These are phyloP conservation scores for Pogonocichla stellata DNA, from an alignment of 2,113 vertebrate species.

Conservation along the genomic window DNA sequence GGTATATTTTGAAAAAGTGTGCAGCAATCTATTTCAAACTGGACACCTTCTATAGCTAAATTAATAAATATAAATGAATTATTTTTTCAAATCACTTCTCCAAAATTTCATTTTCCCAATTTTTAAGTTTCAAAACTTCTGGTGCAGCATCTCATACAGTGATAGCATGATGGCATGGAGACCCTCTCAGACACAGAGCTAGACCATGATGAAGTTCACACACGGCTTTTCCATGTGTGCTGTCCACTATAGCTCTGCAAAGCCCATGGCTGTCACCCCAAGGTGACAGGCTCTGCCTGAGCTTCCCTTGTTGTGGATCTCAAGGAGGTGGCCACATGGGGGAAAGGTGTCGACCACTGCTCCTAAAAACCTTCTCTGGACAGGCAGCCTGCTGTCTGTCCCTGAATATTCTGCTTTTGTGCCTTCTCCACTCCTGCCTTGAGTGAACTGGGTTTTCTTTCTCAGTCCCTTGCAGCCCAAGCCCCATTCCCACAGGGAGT, in stretches of 20 bases:
- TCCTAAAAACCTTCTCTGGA: not conserved
- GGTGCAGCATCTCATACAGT: not conserved
- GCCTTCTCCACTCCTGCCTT: not conserved
- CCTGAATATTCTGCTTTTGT: not conserved
- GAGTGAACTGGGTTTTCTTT: not conserved
- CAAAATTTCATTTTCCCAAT: not conserved
- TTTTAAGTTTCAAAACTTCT: not conserved
- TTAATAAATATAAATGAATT: not conserved
- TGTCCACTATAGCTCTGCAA: not conserved
- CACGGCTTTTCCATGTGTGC: not conserved
- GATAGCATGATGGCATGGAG: rapidly evolving
- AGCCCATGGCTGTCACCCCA: not conserved
- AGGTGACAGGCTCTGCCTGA: not conserved
- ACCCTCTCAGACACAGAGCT: not conserved
- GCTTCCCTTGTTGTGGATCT: not conserved
- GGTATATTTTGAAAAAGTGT: not conserved
- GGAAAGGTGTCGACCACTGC: not conserved
- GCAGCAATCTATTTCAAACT: not conserved
- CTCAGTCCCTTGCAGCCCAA: not conserved
- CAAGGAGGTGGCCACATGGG: not conserved
- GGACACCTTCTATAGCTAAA: not conserved
- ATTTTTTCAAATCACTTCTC: not conserved
- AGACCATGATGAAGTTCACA: not conserved
- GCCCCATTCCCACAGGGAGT: not conserved
- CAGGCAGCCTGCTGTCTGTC: not conserved